Percentiles rank a stretch among this genome's conserved stretches.
Evolutionary conservation across 1,140 invertebrate genomes (phyloP).

Genomic region (Drosophila arawakana): DNA sequence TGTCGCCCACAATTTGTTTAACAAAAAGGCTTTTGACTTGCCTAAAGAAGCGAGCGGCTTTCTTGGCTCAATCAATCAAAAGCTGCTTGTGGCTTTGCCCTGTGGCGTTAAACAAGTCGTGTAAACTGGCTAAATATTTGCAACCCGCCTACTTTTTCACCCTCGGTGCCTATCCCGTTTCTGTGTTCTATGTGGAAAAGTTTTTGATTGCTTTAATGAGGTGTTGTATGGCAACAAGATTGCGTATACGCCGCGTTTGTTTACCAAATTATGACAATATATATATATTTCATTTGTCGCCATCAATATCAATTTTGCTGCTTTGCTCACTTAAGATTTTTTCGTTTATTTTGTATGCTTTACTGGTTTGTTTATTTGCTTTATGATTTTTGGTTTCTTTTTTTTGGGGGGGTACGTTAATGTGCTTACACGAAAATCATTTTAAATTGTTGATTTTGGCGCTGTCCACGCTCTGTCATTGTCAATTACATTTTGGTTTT

Average conservation of each 20-base stretch:
- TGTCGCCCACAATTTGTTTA: conserved; percentile 71
- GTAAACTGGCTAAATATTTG: conserved; percentile 76
- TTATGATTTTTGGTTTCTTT: conserved; percentile 25
- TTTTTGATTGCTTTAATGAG: conserved; percentile 69
- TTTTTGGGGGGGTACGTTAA: conserved; percentile 42
- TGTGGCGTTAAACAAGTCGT: conserved; percentile 71
- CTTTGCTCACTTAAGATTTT: conserved; percentile 7
- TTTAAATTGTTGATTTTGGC: conserved; percentile 76
- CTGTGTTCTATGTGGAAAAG: conserved; percentile 23
- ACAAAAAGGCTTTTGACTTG: conserved; percentile 80
- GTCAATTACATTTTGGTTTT: conserved; percentile 60
- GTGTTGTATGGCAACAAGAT: conserved; percentile 53
- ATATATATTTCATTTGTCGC: conserved; percentile 27
- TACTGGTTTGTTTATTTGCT: conserved; percentile 27
- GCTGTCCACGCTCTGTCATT: conserved; percentile 70
- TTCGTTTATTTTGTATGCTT: background rate
- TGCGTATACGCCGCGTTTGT: conserved; percentile 45
- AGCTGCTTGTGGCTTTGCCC: conserved; percentile 30
- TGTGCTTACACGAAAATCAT: conserved; percentile 75
- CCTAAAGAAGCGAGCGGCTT: conserved; percentile 7
- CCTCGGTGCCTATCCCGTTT: background rate
- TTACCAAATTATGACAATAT: conserved; percentile 59
- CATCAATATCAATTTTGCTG: conserved; percentile 73
- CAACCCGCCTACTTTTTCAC: conserved; percentile 5
- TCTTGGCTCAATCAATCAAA: conserved; percentile 75